Base-by-base conservation (phyloP, 2,888 invertebrate genomes). In the Drosophila hawaiiensis region DNA sequence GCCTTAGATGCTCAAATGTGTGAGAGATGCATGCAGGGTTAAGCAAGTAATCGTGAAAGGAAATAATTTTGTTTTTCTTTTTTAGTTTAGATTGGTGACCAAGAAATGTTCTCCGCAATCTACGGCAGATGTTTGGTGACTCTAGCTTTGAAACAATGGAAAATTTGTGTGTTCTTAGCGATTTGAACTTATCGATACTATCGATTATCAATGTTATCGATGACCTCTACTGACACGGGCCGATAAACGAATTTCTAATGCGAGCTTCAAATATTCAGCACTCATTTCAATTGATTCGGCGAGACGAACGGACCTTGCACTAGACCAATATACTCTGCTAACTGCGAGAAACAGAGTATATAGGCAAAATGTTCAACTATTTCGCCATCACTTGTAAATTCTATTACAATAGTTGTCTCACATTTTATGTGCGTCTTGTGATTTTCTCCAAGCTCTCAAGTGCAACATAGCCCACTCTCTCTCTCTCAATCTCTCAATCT, bases 341-440 rank as follows among this genome's bases (percentile, higher is more conserved):
- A 9, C 25, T 16, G 25, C 25, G 25, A 4, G 2, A 4, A 16
- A 25, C 47, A 16, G 25, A 25, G 47, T 47, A 16, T 25, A 16
- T 16, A 25, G 25, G 47, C 25, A n/a, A 33, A 25, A 22, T 12
- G 25, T 49, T n/a, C 49, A 43, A 61, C 63, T 49, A 29, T 47
- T n/a, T 28, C n/a, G 37, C 49, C 22, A 22, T 43, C 25, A 49
- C 61, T 80, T 59, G 50, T 31, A 65, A 64, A 75, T 80, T 80
- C 70, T 62, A 70, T 62, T 75, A 37, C 37, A 68, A 35, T 69
- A 64, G 47, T 69, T 71, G 73, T 67, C 64, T 78, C 64, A 68
- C 71, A 73, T 85, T 79, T 78, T 86, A 86, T 83, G 84, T 78
- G 84, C 82, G 84, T 77, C 84, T 70, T 84, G 82, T 70, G 84